phyloP scores from a whole-genome alignment of 2,888 invertebrate genomes.

The Xestia ashworthii region DNA sequence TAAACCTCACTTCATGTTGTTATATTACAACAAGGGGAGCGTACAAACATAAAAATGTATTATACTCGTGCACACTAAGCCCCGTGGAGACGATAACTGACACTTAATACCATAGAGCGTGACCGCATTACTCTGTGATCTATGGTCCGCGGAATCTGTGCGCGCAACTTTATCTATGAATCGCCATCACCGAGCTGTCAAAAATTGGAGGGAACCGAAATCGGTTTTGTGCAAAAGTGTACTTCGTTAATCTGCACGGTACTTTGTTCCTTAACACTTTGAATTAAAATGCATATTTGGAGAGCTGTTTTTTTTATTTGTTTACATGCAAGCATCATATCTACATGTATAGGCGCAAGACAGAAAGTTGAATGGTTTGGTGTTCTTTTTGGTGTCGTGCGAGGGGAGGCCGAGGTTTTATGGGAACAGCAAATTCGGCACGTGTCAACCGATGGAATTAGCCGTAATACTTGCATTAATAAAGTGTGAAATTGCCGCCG shows the following conservation, averaged over 20 bases:
- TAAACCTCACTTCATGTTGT: slow-evolving; percentile 89
- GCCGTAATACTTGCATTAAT: slow-evolving; percentile 90
- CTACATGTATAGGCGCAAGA: slow-evolving; percentile 69
- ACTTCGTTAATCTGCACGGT: slow-evolving; percentile 61
- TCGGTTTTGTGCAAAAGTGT: slow-evolving; percentile 75
- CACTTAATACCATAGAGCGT: slow-evolving; percentile 90
- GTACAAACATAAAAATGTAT: slow-evolving; percentile 87
- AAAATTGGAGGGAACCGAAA: slow-evolving; percentile 81
- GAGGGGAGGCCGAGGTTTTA: slow-evolving; percentile 82
- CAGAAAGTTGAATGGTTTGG: slow-evolving; percentile 75
- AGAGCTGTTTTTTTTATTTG: slow-evolving; percentile 41
- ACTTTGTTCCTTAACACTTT: slow-evolving; percentile 72
- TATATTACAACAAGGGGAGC: slow-evolving; percentile 89
- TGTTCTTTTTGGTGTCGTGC: slow-evolving; percentile 56
- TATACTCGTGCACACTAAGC: slow-evolving; percentile 82
- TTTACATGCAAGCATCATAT: slow-evolving; percentile 63
- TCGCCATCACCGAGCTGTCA: slow-evolving; percentile 79
- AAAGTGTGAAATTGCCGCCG: slow-evolving; percentile 91
- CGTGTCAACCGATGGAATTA: slow-evolving; percentile 89
- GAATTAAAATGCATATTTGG: slow-evolving; percentile 75
- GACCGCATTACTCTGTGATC: slow-evolving; percentile 90
- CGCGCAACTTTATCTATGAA: slow-evolving; percentile 83
- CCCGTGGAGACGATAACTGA: slow-evolving; percentile 90
- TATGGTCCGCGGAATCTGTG: slow-evolving; percentile 85
- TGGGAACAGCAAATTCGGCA: slow-evolving; percentile 89